Evolutionary conservation across 2,888 invertebrate genomes (phyloP), one percentile per base, ranked within the genome.

Genomic region (Apamea sordens): DNA sequence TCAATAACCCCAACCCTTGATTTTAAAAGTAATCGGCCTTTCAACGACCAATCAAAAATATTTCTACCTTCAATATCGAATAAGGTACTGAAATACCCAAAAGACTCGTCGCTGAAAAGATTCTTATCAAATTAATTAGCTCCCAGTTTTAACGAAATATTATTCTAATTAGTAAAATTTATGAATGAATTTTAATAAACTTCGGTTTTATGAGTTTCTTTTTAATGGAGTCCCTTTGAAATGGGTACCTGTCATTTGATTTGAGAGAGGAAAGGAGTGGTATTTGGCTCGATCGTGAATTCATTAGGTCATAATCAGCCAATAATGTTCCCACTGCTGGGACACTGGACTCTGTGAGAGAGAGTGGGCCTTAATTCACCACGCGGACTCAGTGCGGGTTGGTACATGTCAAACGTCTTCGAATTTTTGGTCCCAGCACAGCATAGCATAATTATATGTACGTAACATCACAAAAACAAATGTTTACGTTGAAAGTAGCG

Each of bases 81-180:
- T 76, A 61, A 75, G 53, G 18, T n/a, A 6, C 15, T 75, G 28
- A 70, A 85, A 13, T 8, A 47, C 50, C 36, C 76, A 18, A 44
- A n/a, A 47, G 36, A 44, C 7, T 69, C 47, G 18, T 24, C 47
- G 18, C 47, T 70, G 85, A 73, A 82, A 82, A 82, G 70, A 77
- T 88, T 77, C 70, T n/a, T 59, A 63, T 73, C 70, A 75, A 87
- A 87, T 79, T 85, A 82, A 85, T 88, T 82, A 85, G 65, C 76
- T 73, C 50, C 18, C 44, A 50, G 32, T 28, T 77, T 79, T 53
- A 64, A 82, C 53, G 75, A 73, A 88, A 84, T 73, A 82, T 84
- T 84, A 83, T 71, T 82, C 44, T 76, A 82, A 88, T 88, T 79
- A 68, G 47, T 67, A 36, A 47, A 75, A 79, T 75, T 79, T 79